Evolutionary conservation across 1,140 invertebrate species (phyloP).

Genomic region (Drosophila leontia): DNA sequence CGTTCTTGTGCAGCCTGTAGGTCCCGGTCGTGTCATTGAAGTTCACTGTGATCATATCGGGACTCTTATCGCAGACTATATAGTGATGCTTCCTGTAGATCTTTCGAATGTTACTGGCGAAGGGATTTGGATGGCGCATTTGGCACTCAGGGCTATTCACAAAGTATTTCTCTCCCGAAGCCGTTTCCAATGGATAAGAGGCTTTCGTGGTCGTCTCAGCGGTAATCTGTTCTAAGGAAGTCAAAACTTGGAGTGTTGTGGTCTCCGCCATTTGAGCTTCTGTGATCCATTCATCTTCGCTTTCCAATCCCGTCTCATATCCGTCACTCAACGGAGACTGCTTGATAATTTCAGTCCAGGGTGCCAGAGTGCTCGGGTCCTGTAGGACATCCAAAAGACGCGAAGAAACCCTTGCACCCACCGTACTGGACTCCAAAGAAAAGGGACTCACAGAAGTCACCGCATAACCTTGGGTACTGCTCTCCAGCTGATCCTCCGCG

Average conservation of each 20-base stretch:
- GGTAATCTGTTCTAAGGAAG: not conserved
- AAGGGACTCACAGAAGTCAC: no score
- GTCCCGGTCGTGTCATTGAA: constrained; percentile 51
- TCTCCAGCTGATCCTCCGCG: not conserved
- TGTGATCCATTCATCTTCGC: not conserved
- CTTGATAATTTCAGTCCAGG: not conserved
- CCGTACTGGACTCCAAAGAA: not conserved
- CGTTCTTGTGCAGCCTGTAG: constrained; percentile 60
- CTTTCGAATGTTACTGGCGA: constrained; percentile 87
- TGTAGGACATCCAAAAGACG: not conserved
- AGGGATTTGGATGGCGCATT: constrained; percentile 89
- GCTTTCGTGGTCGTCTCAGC: not conserved
- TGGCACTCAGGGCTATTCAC: constrained; percentile 85
- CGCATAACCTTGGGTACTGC: not conserved
- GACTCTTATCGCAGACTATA: constrained; percentile 86
- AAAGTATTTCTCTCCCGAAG: constrained; percentile 44
- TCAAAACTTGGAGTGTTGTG: not conserved
- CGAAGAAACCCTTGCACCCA: no score
- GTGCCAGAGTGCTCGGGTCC: not conserved
- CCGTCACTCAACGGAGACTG: not conserved
- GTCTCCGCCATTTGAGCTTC: not conserved
- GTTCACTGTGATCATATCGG: constrained; percentile 85
- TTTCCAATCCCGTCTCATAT: not conserved
- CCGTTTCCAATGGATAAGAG: constrained; percentile 4
- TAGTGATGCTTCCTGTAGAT: constrained; percentile 87